phyloP scores from a whole-genome alignment of 2,113 vertebrate genomes.

The Gobius niger region DNA sequence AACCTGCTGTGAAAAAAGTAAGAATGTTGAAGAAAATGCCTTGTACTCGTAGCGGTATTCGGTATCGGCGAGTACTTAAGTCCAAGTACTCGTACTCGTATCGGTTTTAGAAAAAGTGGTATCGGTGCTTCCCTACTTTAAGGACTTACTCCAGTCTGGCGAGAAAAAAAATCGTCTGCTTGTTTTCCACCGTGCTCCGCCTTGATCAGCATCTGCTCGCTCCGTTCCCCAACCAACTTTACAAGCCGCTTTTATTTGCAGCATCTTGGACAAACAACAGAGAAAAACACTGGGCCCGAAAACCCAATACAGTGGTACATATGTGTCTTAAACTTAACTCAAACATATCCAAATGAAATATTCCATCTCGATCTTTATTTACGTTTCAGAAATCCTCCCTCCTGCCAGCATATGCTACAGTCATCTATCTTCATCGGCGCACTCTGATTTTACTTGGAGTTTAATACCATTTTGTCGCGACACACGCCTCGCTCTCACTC shows the following conservation, averaged over 20 bases:
- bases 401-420: slow-evolving; percentile 7
- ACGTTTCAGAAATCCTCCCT: slow-evolving; percentile 30
- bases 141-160: not conserved
- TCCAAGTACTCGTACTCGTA: too few relatives aligned
- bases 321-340: not conserved
- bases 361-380: slow-evolving; percentile 14
- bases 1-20: too few relatives aligned
- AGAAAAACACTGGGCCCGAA: slow-evolving; percentile 14
- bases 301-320: not conserved
- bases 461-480: slow-evolving; percentile 47
- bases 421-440: not conserved
- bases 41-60: too few relatives aligned
- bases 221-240: not conserved
- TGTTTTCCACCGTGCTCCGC: not conserved
- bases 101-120: too few relatives aligned
- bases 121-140: too few relatives aligned
- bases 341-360: not conserved
- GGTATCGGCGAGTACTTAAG: too few relatives aligned
- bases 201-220: not conserved
- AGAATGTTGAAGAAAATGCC: too few relatives aligned
- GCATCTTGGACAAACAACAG: not conserved
- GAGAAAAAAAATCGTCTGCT: not conserved
- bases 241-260: not conserved
- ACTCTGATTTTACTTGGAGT: slow-evolving; percentile 37
- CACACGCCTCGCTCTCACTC: slow-evolving; percentile 52